phyloP scores from a whole-genome alignment of 2,113 vertebrate species.

The Phyllostomus hastatus region DNA sequence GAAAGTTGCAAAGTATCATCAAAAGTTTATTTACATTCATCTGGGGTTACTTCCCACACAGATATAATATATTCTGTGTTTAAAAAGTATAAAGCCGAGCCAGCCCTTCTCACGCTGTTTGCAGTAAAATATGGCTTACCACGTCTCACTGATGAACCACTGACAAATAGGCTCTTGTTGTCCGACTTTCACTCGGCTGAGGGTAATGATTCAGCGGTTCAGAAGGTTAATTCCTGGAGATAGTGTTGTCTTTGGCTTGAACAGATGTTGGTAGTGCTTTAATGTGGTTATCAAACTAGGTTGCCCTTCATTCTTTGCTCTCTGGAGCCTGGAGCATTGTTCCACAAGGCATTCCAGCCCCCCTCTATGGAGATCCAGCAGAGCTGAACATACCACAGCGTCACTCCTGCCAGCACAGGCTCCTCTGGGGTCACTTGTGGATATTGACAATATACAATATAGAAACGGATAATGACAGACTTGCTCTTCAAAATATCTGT shows the following conservation, averaged over 20 bases:
- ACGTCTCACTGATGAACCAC: slow-evolving; percentile 82
- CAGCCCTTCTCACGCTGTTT: slow-evolving; percentile 94
- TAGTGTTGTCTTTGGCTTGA: slow-evolving; percentile 93
- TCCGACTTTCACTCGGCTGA: slow-evolving; percentile 89
- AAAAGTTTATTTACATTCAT: slow-evolving; percentile 82
- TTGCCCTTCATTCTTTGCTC: slow-evolving; percentile 92
- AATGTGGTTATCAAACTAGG: slow-evolving; percentile 98
- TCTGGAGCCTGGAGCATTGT: slow-evolving; percentile 84
- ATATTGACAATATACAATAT: slow-evolving; percentile 57
- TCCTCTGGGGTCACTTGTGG: slow-evolving; percentile 83
- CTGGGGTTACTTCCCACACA: slow-evolving; percentile 85
- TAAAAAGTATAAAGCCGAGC: slow-evolving; percentile 82
- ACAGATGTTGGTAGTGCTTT: slow-evolving; percentile 98
- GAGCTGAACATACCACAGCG: slow-evolving; percentile 84
- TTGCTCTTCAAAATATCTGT: slow-evolving; percentile 57
- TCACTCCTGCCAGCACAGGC: slow-evolving; percentile 63
- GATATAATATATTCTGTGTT: slow-evolving; percentile 85
- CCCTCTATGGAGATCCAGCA: slow-evolving; percentile 89
- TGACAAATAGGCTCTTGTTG: slow-evolving; percentile 97
- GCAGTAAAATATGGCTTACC: slow-evolving; percentile 91
- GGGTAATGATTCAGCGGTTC: slow-evolving; percentile 97
- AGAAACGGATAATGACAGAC: slow-evolving; percentile 42
- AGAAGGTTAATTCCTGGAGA: slow-evolving; percentile 93
- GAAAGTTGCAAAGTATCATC: slow-evolving; percentile 71
- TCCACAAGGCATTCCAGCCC: slow-evolving; percentile 88